A percentile compares a stretch with the other conserved stretches of the same genome.
Evolutionary conservation across 2,888 invertebrate species (phyloP).

Genomic region (Cantharis rustica): DNA sequence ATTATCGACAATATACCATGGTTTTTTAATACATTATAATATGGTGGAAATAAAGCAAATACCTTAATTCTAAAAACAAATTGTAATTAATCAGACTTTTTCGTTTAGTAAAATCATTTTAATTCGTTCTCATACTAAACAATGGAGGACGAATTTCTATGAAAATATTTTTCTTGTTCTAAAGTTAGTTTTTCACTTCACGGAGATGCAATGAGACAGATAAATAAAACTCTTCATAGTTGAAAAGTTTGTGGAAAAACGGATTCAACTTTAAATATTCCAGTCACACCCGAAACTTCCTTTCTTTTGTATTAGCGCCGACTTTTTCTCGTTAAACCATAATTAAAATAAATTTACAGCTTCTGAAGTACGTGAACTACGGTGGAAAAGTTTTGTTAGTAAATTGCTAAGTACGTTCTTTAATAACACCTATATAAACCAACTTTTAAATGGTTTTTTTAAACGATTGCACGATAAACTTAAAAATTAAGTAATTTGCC

Average conservation of each 20-base stretch:
- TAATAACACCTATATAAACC: slow-evolving; percentile 33
- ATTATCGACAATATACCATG: too few relatives aligned
- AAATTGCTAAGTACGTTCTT: slow-evolving; percentile 38
- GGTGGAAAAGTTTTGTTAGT: slow-evolving; percentile 35
- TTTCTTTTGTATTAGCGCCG: slow-evolving; percentile 48
- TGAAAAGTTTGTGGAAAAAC: slow-evolving; percentile 11
- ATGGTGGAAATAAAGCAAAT: too few relatives aligned
- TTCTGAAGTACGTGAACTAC: slow-evolving; percentile 37
- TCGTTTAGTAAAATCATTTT: not conserved
- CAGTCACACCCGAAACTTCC: slow-evolving; percentile 47
- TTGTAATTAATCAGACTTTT: not conserved
- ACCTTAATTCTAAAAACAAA: not conserved
- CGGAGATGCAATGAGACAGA: not conserved
- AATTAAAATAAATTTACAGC: slow-evolving; percentile 54
- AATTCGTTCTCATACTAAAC: not conserved
- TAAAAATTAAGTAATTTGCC: slow-evolving; percentile 45
- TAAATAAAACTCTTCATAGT: not conserved
- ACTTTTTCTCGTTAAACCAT: slow-evolving; percentile 52
- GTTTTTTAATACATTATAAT: too few relatives aligned
- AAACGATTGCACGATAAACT: slow-evolving; percentile 39
- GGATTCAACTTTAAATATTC: slow-evolving; percentile 36
- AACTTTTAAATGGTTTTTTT: slow-evolving; percentile 37
- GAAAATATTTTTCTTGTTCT: not conserved
- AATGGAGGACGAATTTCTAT: not conserved
- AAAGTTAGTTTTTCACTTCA: not conserved